Conservation (phyloP, 2,113 vertebrate genomes). For the Ochotona curzoniae region DNA sequence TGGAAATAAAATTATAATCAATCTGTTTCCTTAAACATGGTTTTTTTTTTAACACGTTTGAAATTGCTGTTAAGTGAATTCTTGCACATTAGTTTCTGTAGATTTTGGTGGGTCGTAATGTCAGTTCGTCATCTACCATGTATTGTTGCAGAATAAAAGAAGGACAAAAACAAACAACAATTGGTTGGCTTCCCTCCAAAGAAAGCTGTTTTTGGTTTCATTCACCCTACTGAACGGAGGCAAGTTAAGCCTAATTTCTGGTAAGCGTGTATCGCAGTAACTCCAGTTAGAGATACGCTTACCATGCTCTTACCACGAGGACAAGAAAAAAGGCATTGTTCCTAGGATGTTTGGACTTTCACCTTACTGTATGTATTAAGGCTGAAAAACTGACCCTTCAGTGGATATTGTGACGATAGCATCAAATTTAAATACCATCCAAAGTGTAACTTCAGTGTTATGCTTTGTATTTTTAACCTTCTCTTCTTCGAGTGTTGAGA, state of each 20-base stretch:
- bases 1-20: slow-evolving; percentile 46
- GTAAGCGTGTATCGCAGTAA: slow-evolving; percentile 73
- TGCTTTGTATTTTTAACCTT: slow-evolving; percentile 68
- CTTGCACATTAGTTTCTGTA: not conserved
- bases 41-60: not conserved
- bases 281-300: slow-evolving; percentile 63
- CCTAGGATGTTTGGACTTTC: slow-evolving; percentile 70
- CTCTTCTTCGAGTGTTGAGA: slow-evolving; percentile 68
- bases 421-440: slow-evolving; percentile 78
- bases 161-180: slow-evolving; percentile 60
- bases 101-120: not conserved
- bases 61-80: slow-evolving; percentile 28
- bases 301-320: slow-evolving; percentile 70
- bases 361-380: slow-evolving; percentile 75
- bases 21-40: slow-evolving; percentile 1
- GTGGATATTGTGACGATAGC: slow-evolving; percentile 67
- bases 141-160: slow-evolving; percentile 65
- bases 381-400: slow-evolving; percentile 71
- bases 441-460: slow-evolving; percentile 75
- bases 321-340: slow-evolving; percentile 60
- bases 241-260: slow-evolving; percentile 42
- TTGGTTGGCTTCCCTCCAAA: slow-evolving; percentile 40
- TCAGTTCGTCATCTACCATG: slow-evolving; percentile 7
- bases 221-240: slow-evolving; percentile 68
- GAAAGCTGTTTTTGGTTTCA: slow-evolving; percentile 71